Percentiles rank a stretch among this genome's conserved stretches.
Evolutionary conservation across 1,140 invertebrate genomes (phyloP).

Genomic region (Bombus confusus): DNA sequence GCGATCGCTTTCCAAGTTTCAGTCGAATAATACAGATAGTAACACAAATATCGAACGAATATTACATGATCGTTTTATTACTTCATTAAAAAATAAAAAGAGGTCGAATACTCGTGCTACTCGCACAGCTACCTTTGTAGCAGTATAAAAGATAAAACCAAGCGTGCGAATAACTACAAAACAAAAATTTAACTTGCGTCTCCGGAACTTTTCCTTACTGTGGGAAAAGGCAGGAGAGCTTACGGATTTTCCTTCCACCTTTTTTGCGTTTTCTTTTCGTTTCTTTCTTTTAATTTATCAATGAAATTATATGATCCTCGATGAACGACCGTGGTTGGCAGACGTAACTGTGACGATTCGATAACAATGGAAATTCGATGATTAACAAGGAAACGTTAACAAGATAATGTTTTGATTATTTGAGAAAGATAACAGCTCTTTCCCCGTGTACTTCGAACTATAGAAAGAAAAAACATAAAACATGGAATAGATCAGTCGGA

Average conservation of each 20-base stretch:
- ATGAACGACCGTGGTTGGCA: background rate
- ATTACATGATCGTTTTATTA: conserved; percentile 58
- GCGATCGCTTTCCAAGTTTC: conserved; percentile 58
- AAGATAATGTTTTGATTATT: conserved; percentile 16
- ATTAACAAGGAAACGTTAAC: conserved; percentile 27
- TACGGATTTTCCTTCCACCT: background rate
- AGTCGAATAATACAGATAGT: conserved; percentile 57
- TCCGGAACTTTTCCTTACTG: conserved; percentile 66
- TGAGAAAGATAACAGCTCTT: conserved; percentile 15
- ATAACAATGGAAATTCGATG: conserved; percentile 3
- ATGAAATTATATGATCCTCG: background rate
- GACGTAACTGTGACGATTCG: conserved; percentile 40
- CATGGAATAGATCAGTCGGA: conserved; percentile 19
- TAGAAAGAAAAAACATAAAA: conserved; percentile 3
- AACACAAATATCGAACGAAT: conserved; percentile 61
- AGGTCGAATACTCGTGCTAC: conserved; percentile 54
- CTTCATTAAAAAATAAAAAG: conserved; percentile 57
- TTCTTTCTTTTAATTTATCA: background rate
- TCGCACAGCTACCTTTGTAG: conserved; percentile 61
- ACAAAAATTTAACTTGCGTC: conserved; percentile 44
- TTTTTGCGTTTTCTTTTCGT: background rate
- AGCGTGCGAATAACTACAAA: conserved; percentile 59
- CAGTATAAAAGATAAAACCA: conserved; percentile 46
- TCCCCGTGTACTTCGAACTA: background rate
- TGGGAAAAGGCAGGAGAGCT: conserved; percentile 69